Conservation (phyloP, 2,888 invertebrate genomes). For the Caenorhabditis becei region DNA sequence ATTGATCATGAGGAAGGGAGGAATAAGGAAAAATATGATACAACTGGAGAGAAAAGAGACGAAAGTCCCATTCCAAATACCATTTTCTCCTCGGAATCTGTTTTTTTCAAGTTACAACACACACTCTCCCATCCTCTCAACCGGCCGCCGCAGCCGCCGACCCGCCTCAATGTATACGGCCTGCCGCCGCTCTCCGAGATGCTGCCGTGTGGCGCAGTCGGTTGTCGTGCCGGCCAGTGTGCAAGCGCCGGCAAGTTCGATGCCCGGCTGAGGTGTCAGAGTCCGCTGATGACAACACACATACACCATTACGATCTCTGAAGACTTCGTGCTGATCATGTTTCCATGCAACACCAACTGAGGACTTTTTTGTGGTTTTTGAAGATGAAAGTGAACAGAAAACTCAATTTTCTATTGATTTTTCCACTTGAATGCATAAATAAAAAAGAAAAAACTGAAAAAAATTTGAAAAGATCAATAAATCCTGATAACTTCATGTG, state of each 20-base stretch:
- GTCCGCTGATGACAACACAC: slow-evolving; percentile 61
- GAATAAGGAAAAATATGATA: too few relatives aligned
- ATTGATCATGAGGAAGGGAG: too few relatives aligned
- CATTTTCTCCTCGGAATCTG: too few relatives aligned
- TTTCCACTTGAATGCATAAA: too few relatives aligned
- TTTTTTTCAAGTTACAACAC: too few relatives aligned
- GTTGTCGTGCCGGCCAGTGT: neutral
- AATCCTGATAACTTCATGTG: too few relatives aligned
- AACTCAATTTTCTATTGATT: too few relatives aligned
- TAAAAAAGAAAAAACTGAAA: too few relatives aligned
- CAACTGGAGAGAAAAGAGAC: too few relatives aligned
- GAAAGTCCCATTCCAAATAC: too few relatives aligned
- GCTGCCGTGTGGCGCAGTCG: slow-evolving; percentile 27
- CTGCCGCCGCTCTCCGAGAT: slow-evolving; percentile 6
- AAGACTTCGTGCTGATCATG: slow-evolving; percentile 58
- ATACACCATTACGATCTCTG: slow-evolving; percentile 64
- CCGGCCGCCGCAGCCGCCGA: neutral
- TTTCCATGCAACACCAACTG: slow-evolving; percentile 64
- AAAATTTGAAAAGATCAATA: too few relatives aligned
- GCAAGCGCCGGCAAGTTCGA: slow-evolving; percentile 10
- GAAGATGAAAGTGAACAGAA: neutral
- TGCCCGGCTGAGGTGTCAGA: neutral
- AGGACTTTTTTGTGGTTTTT: slow-evolving; percentile 37
- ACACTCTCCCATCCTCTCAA: neutral
- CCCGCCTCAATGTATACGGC: neutral